A percentile compares a stretch with the other conserved stretches of the same genome.
Evolutionary conservation across 2,888 invertebrate genomes (phyloP).

Genomic region (Raillietiella orientalis): DNA sequence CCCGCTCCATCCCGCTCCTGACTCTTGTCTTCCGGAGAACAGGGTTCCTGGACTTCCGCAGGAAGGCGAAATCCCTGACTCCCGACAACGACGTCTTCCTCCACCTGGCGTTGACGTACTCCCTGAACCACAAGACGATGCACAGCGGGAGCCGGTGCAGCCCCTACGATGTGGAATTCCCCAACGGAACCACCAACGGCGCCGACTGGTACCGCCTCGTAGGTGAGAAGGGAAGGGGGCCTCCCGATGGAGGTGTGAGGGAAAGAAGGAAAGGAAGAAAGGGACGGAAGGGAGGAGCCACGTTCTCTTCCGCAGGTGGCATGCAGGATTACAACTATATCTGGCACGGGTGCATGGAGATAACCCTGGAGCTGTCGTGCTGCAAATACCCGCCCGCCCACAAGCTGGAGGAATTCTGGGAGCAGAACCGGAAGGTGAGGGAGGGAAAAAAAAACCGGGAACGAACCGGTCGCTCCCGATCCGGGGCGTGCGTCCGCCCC

Average conservation of each 20-base stretch:
- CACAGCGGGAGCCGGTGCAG: conserved; percentile 48
- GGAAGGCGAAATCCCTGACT: conserved; percentile 32
- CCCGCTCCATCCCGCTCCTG: no score
- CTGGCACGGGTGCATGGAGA: conserved; percentile 73
- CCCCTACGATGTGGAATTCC: conserved; percentile 35
- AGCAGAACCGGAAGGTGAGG: conserved; percentile 45
- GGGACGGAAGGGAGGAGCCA: no score
- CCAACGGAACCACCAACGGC: conserved; percentile 73
- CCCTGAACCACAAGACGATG: conserved; percentile 65
- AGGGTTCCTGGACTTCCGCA: not conserved
- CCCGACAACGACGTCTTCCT: conserved; percentile 78
- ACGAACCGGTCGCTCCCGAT: no score
- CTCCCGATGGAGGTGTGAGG: no score
- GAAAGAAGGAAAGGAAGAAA: no score
- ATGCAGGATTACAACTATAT: conserved; percentile 88
- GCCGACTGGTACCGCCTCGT: conserved; percentile 74
- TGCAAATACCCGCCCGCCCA: conserved; percentile 64
- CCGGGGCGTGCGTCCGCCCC: no score
- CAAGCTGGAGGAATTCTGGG: conserved; percentile 52
- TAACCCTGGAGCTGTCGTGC: conserved; percentile 75
- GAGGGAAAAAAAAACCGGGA: no score
- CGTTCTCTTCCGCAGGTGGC: conserved; percentile 21
- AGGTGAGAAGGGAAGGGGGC: conserved; percentile 17
- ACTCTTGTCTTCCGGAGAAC: conserved; percentile 2
- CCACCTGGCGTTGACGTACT: conserved; percentile 48